These are phyloP conservation scores for Heliopora coerulea DNA, from an alignment of 92 coral and sea anemone species.

Conservation along the genomic window DNA sequence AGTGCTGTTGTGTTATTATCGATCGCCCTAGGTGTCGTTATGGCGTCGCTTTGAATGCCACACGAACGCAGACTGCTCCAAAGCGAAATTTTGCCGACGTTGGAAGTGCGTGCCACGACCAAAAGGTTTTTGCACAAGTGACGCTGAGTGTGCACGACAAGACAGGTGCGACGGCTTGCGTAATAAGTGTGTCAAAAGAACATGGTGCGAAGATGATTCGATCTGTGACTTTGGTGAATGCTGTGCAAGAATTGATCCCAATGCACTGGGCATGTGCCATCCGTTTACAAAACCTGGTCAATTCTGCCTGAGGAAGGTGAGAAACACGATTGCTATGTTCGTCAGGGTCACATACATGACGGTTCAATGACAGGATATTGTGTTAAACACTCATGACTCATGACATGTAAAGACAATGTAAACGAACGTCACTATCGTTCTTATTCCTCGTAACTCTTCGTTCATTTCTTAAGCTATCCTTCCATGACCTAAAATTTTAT, in stretches of 20 bases:
- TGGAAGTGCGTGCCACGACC: constrained; percentile 14
- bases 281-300: not conserved
- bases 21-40: not conserved
- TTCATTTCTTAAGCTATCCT: too few relatives aligned
- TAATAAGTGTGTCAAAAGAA: not conserved
- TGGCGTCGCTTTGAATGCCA: constrained; percentile 14
- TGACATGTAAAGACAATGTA: too few relatives aligned
- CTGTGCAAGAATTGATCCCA: constrained; percentile 5
- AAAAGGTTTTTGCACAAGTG: not conserved
- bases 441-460: too few relatives aligned
- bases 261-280: not conserved
- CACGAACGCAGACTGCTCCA: constrained; percentile 10
- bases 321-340: too few relatives aligned
- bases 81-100: not conserved
- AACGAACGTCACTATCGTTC: too few relatives aligned
- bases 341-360: too few relatives aligned
- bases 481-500: too few relatives aligned
- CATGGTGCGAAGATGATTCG: not conserved
- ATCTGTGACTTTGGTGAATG: not conserved
- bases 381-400: too few relatives aligned
- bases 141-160: not conserved
- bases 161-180: constrained; percentile 1
- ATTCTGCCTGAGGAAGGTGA: constrained; percentile 1
- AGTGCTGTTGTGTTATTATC: too few relatives aligned
- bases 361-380: too few relatives aligned